Percentiles rank a stretch among this genome's conserved stretches.
These are phyloP conservation scores for Capricornis sumatraensis DNA, from an alignment of 2,113 vertebrate genomes.

Conservation along the genomic window DNA sequence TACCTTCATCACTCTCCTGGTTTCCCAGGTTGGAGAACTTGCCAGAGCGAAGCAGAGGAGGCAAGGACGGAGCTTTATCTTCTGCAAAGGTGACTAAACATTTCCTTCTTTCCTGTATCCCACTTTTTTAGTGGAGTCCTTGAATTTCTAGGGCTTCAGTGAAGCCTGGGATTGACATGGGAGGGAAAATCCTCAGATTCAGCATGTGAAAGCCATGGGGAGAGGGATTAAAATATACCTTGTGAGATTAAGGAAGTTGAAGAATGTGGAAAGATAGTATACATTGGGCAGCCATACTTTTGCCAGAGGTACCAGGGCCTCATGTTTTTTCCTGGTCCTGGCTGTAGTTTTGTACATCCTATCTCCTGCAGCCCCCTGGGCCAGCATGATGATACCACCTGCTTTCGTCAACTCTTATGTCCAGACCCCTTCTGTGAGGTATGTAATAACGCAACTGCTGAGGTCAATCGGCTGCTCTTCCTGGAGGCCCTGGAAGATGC, in stretches of 20 bases:
- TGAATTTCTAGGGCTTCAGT: background rate
- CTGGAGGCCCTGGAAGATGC: background rate
- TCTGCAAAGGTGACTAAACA: constrained; percentile 23
- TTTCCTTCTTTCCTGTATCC: background rate
- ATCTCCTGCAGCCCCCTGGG: background rate
- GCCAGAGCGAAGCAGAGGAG: background rate
- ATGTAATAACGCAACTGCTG: background rate
- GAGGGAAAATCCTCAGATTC: background rate
- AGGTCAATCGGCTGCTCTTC: background rate
- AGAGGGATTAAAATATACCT: background rate
- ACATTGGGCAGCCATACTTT: background rate
- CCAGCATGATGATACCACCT: background rate
- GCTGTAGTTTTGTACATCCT: background rate
- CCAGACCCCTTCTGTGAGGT: constrained; percentile 21
- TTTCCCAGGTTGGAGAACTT: background rate
- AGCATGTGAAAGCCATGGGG: background rate
- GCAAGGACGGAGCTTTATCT: constrained; percentile 22
- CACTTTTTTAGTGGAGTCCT: background rate
- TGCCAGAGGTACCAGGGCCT: background rate
- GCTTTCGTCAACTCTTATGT: background rate
- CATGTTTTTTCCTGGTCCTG: background rate
- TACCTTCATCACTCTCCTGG: background rate
- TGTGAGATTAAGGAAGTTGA: background rate
- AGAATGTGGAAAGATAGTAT: background rate
- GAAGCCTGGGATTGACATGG: background rate